phyloP scores from a whole-genome alignment of 2,888 invertebrate genomes.

The Cantharis lateralis region DNA sequence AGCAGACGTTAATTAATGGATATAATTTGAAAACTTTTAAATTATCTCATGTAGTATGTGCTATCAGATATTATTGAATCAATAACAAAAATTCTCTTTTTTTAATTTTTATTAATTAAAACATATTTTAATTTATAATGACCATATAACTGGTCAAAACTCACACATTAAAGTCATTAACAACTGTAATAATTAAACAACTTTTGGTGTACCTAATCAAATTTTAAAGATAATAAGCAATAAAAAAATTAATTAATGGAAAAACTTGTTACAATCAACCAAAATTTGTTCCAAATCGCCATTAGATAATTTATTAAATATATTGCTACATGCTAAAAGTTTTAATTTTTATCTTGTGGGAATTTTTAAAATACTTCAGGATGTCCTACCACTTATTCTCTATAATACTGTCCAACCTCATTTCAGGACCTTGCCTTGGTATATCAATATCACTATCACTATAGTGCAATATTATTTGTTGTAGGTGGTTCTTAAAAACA shows the following conservation, averaged over 20 bases:
- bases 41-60: neutral
- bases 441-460: neutral
- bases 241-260: neutral
- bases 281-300: neutral
- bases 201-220: neutral
- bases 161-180: neutral
- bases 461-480: neutral
- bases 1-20: neutral
- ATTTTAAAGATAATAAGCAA: neutral
- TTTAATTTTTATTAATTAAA: neutral
- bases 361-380: neutral
- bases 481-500: slow-evolving; percentile 1
- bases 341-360: neutral
- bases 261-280: neutral
- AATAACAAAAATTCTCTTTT: neutral
- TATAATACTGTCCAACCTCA: neutral
- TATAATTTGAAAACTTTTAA: neutral
- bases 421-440: neutral
- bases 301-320: neutral
- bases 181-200: neutral
- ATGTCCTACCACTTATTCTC: neutral
- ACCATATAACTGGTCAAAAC: neutral
- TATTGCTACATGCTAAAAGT: neutral
- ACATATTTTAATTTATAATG: neutral
- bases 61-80: neutral